Percentiles rank a stretch among this genome's conserved stretches.
Evolutionary conservation across 1,140 invertebrate species (phyloP).

Genomic region (Oppia nitens): DNA sequence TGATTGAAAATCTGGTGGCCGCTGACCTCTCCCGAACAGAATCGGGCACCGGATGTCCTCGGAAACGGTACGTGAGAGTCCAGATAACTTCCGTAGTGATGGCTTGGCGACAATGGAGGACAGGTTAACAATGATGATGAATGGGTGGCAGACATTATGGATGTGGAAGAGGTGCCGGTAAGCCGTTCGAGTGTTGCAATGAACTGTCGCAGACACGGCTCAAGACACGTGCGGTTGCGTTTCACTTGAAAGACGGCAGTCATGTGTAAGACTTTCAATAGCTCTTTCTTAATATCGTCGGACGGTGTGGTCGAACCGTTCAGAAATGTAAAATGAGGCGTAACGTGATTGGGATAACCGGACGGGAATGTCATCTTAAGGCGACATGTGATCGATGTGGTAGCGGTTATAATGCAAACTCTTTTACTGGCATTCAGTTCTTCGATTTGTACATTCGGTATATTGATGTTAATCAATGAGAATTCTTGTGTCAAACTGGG

Average conservation of each 20-base stretch:
- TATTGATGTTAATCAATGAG: slow-evolving; percentile 65
- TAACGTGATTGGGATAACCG: slow-evolving; percentile 51
- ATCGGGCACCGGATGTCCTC: slow-evolving; percentile 75
- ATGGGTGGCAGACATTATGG: slow-evolving; percentile 1
- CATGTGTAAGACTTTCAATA: slow-evolving; percentile 41
- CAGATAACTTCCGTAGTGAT: slow-evolving; percentile 27
- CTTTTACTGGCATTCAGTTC: slow-evolving; percentile 26
- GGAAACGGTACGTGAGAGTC: slow-evolving; percentile 77
- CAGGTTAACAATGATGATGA: slow-evolving; percentile 11
- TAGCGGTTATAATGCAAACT: slow-evolving; percentile 13
- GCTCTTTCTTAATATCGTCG: slow-evolving; percentile 10
- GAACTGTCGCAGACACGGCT: slow-evolving; percentile 56
- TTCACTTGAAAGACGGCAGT: slow-evolving; percentile 52
- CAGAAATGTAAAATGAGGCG: slow-evolving; percentile 49
- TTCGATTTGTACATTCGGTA: slow-evolving; percentile 58
- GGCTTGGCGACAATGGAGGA: slow-evolving; percentile 9
- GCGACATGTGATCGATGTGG: slow-evolving; percentile 25
- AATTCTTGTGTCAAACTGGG: slow-evolving; percentile 59
- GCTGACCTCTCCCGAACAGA: slow-evolving; percentile 65
- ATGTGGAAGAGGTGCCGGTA: neutral
- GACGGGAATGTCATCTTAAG: slow-evolving; percentile 61
- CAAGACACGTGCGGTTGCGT: slow-evolving; percentile 57
- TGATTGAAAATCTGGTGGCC: no score
- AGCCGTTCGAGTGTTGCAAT: slow-evolving; percentile 26
- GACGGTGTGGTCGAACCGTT: neutral